Conservation (phyloP, 2,797 vertebrate species). For the Varecia variegata region DNA sequence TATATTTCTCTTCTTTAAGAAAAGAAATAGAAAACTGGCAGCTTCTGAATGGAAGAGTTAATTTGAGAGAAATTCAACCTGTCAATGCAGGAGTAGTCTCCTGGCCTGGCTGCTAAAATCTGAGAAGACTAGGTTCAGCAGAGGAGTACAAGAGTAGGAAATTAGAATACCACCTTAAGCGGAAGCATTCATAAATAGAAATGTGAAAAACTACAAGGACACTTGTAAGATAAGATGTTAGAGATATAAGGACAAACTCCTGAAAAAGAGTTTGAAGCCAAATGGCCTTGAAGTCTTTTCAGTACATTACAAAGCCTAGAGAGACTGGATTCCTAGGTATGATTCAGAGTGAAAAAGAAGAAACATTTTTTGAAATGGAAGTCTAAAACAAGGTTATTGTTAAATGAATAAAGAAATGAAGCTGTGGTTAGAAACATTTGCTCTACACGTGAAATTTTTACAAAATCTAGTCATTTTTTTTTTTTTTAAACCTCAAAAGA, state of each 20-base stretch:
- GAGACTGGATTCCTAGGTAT: not conserved
- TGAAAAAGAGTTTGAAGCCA: not conserved
- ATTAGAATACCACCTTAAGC: not conserved
- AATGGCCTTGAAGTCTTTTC: not conserved
- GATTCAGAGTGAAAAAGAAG: not conserved
- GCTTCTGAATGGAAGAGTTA: not conserved
- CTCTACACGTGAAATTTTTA: not conserved
- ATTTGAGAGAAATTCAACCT: not conserved
- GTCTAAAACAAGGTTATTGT: not conserved
- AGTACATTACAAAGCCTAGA: not conserved
- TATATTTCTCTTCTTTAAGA: not conserved
- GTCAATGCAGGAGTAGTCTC: not conserved
- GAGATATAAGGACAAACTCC: not conserved
- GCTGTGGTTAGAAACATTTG: not conserved
- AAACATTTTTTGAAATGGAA: not conserved
- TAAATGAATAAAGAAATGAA: constrained; percentile 31
- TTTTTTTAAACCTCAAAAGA: not conserved
- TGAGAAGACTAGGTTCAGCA: not conserved
- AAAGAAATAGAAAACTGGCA: not conserved
- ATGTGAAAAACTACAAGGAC: not conserved
- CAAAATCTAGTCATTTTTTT: too few species aligned
- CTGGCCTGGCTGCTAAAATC: not conserved
- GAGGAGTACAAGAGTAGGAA: not conserved
- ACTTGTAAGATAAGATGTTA: not conserved
- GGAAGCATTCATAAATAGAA: not conserved